Percentiles rank a stretch among this genome's conserved stretches.
Conservation (phyloP, 2,888 invertebrate species). For the Drosophila percnosoma region DNA sequence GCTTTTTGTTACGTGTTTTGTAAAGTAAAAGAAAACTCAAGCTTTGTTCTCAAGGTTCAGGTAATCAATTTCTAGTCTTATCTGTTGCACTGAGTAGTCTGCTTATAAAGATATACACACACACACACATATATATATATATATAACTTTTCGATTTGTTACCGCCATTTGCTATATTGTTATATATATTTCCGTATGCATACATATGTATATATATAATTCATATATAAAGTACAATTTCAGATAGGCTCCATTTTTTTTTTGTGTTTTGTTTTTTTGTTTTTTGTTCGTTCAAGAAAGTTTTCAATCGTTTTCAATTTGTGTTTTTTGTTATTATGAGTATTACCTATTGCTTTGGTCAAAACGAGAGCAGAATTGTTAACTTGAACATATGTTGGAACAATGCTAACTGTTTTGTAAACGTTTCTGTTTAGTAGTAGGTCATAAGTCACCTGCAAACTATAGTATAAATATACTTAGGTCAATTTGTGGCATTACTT, state of each 20-base stretch:
- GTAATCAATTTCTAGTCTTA: slow-evolving; percentile 79
- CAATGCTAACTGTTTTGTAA: slow-evolving; percentile 34
- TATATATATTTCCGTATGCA: slow-evolving; percentile 17
- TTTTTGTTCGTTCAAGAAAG: background rate
- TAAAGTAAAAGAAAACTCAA: slow-evolving; percentile 75
- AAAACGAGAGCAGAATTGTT: slow-evolving; percentile 54
- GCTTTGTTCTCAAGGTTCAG: slow-evolving; percentile 78
- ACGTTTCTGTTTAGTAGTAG: slow-evolving; percentile 25
- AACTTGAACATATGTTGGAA: slow-evolving; percentile 46
- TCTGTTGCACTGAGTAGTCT: slow-evolving; percentile 80
- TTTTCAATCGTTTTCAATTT: too few species aligned
- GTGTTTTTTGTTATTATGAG: background rate
- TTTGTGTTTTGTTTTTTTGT: background rate
- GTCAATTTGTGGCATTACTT: slow-evolving; percentile 61
- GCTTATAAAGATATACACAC: slow-evolving; percentile 55
- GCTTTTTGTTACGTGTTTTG: slow-evolving; percentile 37
- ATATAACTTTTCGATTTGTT: slow-evolving; percentile 40
- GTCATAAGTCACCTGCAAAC: slow-evolving; percentile 58
- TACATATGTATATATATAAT: slow-evolving; percentile 8
- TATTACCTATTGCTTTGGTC: slow-evolving; percentile 37
- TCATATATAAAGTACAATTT: slow-evolving; percentile 56
- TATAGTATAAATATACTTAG: slow-evolving; percentile 49
- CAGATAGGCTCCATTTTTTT: slow-evolving; percentile 39
- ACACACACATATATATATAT: slow-evolving; percentile 15
- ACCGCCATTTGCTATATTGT: slow-evolving; percentile 12